Conservation (phyloP, 2,113 vertebrate genomes). For the Anarrhichthys ocellatus region DNA sequence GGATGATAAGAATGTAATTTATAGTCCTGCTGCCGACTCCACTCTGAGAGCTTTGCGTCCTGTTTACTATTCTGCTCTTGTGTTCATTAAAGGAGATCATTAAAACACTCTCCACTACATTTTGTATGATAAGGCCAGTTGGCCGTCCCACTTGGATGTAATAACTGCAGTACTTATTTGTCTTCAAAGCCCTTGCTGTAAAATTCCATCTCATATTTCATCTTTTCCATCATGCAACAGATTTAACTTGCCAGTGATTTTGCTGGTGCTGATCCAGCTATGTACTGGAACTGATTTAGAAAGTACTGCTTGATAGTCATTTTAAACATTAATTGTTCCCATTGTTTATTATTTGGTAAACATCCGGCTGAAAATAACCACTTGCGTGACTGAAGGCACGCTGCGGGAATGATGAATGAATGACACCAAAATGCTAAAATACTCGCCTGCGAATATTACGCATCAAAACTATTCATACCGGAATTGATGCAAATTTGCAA, state of each 20-base stretch:
- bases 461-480: no score
- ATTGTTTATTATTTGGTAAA: not conserved
- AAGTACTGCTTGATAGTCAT: not conserved
- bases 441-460: no score
- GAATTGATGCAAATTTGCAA: no score
- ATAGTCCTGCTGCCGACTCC: conserved; percentile 3
- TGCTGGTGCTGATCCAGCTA: not conserved
- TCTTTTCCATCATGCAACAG: not conserved
- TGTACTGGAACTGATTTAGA: not conserved
- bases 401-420: no score
- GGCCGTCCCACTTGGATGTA: not conserved
- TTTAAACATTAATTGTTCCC: not conserved
- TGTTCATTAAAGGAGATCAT: conserved; percentile 11
- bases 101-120: not conserved
- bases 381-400: no score
- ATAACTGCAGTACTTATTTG: not conserved
- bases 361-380: not conserved
- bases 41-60: not conserved
- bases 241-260: not conserved
- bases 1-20: conserved; percentile 4
- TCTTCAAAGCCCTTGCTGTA: not conserved
- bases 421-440: no score
- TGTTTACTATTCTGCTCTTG: conserved; percentile 8
- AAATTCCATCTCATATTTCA: not conserved
- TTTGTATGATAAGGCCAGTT: not conserved